Evolutionary conservation across 2,797 vertebrate species (phyloP).

Genomic region (Micromesistius poutassou): DNA sequence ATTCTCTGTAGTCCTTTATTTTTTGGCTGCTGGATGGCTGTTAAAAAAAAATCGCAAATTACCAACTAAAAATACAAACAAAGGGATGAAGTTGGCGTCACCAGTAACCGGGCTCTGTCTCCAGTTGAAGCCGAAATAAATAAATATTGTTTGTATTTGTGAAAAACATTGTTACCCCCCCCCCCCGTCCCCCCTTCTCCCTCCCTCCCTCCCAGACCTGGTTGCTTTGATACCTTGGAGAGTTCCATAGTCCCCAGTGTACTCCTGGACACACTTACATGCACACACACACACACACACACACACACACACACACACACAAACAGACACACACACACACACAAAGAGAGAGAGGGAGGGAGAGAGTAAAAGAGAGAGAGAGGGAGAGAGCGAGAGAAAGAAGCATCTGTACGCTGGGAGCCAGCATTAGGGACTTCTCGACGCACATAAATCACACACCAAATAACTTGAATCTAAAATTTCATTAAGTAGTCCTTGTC

Average conservation of each 20-base stretch:
- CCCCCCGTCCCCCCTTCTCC: background rate
- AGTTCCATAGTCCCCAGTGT: constrained; percentile 82
- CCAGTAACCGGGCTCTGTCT: too few relatives aligned
- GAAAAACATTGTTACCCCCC: background rate
- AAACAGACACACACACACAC: too few relatives aligned
- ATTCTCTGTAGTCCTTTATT: constrained; percentile 49
- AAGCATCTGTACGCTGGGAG: constrained; percentile 86
- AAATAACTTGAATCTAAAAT: constrained; percentile 99
- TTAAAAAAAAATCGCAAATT: constrained; percentile 23
- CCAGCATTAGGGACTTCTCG: constrained; percentile 86
- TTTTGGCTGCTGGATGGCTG: constrained; percentile 80
- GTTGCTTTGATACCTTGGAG: constrained; percentile 88
- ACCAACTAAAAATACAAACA: constrained; percentile 17
- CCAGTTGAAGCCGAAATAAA: background rate
- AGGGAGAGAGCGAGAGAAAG: constrained; percentile 62
- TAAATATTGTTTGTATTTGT: background rate
- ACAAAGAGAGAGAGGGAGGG: constrained; percentile 37
- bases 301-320: constrained; percentile 20
- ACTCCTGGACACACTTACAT: constrained; percentile 56
- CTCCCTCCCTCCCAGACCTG: constrained; percentile 65
- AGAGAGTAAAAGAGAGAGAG: constrained; percentile 14
- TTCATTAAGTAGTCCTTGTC: constrained; percentile 99
- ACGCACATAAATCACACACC: constrained; percentile 90
- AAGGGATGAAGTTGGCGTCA: constrained; percentile 2
- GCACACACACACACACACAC: constrained; percentile 30